phyloP scores from a whole-genome alignment of 2,797 vertebrate species.

The Phrynocephalus forsythii region DNA sequence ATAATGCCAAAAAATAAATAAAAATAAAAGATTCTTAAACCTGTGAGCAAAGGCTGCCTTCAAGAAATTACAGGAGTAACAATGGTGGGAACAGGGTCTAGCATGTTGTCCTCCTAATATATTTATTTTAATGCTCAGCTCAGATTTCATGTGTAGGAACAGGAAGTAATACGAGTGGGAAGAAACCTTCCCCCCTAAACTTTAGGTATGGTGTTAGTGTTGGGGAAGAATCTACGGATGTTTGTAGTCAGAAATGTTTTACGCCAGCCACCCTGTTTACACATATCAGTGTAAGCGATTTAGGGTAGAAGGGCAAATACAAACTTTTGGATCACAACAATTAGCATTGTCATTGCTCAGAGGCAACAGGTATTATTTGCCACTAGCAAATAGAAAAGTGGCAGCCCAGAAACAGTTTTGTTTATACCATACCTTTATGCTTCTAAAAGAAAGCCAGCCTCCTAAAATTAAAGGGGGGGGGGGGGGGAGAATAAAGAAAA shows the following conservation, averaged over 20 bases:
- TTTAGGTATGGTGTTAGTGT: neutral
- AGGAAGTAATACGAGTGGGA: neutral
- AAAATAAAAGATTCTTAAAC: too few species aligned
- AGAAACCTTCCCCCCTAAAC: neutral
- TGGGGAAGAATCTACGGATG: neutral
- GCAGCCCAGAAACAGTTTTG: neutral
- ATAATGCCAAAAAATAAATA: too few species aligned
- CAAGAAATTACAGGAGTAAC: neutral
- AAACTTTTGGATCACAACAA: neutral
- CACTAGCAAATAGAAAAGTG: neutral
- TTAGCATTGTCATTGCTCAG: neutral
- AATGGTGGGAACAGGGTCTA: too few species aligned
- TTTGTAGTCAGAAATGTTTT: neutral
- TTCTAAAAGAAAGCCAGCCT: constrained; percentile 59
- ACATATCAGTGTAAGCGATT: neutral
- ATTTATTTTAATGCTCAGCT: neutral
- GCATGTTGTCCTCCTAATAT: too few species aligned
- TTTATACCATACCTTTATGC: constrained; percentile 42
- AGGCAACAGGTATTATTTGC: neutral
- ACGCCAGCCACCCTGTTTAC: neutral
- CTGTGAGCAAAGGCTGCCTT: neutral
- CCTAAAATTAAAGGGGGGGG: neutral
- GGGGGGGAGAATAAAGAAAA: too few species aligned
- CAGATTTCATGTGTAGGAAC: neutral
- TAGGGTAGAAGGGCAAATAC: neutral